These are phyloP conservation scores for Nymphalis polychloros DNA, from an alignment of 2,888 invertebrate genomes.

Conservation along the genomic window DNA sequence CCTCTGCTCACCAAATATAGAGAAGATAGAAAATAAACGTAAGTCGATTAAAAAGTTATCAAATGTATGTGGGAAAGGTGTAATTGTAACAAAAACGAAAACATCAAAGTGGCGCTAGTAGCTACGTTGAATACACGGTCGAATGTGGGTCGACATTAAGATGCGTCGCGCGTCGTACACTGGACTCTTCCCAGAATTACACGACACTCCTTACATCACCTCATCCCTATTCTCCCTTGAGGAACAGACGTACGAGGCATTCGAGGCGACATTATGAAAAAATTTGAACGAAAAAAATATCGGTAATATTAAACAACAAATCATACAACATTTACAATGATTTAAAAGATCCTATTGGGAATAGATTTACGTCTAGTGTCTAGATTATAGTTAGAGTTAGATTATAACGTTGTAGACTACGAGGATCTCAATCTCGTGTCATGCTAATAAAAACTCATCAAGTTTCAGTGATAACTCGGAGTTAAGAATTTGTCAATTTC, in stretches of 20 bases:
- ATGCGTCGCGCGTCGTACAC: slow-evolving; percentile 22
- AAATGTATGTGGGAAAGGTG: neutral
- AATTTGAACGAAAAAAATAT: no score
- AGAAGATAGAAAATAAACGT: no score
- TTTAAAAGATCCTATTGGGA: no score
- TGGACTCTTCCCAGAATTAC: slow-evolving; percentile 23
- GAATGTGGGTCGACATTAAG: slow-evolving; percentile 33
- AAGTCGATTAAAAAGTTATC: neutral
- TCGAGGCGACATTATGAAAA: neutral
- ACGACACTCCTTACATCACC: slow-evolving; percentile 6
- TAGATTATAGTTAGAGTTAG: no score
- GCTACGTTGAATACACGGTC: slow-evolving; percentile 11
- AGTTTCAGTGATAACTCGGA: no score
- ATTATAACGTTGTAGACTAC: no score
- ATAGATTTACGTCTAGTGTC: no score
- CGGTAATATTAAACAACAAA: no score
- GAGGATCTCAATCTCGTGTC: no score
- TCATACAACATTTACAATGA: no score
- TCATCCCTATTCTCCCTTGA: neutral
- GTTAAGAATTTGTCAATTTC: no score
- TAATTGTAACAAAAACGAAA: neutral
- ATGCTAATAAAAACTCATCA: no score
- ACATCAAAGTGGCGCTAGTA: neutral
- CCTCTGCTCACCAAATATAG: neutral
- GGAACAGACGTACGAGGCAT: neutral